Conservation (phyloP, 2,113 vertebrate genomes). For the Mugil cephalus region DNA sequence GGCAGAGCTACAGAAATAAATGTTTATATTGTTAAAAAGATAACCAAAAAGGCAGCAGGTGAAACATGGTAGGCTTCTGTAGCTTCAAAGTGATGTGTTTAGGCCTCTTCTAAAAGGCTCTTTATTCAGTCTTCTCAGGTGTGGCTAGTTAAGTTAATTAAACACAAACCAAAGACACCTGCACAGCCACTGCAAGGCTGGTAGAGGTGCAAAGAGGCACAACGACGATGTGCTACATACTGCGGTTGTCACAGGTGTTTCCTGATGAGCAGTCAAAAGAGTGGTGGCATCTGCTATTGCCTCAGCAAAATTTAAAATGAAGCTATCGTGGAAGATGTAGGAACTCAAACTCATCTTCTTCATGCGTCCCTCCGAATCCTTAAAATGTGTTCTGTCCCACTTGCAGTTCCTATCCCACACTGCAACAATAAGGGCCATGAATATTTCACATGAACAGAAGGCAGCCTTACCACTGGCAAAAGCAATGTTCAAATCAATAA, state of each 20-base stretch:
- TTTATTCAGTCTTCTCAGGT: no score
- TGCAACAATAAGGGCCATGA: conserved; percentile 33
- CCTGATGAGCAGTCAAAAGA: conserved; percentile 6
- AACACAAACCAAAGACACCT: no score
- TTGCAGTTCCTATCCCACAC: conserved; percentile 9
- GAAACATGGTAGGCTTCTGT: no score
- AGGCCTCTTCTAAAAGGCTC: no score
- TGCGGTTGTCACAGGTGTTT: conserved; percentile 6
- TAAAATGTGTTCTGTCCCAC: conserved; percentile 13
- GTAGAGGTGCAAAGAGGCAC: no score
- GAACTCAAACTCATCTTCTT: neutral
- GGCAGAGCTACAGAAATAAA: no score
- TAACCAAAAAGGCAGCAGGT: no score
- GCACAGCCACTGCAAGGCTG: no score
- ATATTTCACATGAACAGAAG: conserved; percentile 55
- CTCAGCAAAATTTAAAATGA: neutral
- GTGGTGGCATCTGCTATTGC: neutral
- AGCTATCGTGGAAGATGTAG: neutral
- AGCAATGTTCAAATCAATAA: conserved; percentile 5
- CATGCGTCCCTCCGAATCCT: neutral
- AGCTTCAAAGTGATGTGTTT: no score
- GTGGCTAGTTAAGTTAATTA: no score
- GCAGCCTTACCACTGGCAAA: conserved; percentile 7
- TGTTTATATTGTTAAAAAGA: no score
- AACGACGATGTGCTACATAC: no score